Evolutionary conservation across 53 echinoderm and acorn worm genomes (phyloP), one percentile per base, ranked within the genome.

Genomic region (Stichopus horrens): DNA sequence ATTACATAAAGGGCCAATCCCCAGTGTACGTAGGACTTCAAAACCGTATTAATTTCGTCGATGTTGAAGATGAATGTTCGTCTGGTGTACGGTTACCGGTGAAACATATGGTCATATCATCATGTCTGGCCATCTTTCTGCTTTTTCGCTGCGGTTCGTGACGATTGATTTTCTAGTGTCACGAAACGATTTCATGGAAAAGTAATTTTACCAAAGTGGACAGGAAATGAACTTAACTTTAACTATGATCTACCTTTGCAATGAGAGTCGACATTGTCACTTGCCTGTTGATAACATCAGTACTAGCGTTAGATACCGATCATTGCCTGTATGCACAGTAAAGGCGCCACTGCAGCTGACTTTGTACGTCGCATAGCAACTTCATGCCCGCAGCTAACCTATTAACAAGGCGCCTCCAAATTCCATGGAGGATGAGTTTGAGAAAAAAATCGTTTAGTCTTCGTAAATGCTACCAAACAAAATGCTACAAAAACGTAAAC

Each of bases 21-120:
- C 96, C 96, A 5, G 73, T 94, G 18, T 91, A 93, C 13, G 85
- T 90, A 1, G 93, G 93, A 6, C 76, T 96, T 0, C 91, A 96
- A 66, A 89, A 92, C 7, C 88, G 96, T 10, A 90, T 96, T 11
- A 86, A 6, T 16, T 88, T 94, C 55, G 89, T 93, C 21, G 87
- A 90, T 6, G 63, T 76, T 13, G 73, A 78, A 58, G 76, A 76
- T 10, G 76, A 57, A n/a, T 85, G 85, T 65, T 85, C 85, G 18
- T 85, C 67, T 2, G n/a, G 85, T 85, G 21, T 21, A 11, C 85
- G 66, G 67, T 85, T 85, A 67, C 63, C 63, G 85, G 85, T 53
- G 8, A 37, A 65, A 16, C 14, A 60, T 63, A 52, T 65, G 52
- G 60, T 52, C 16, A 67, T 85, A 13, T 52, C 23, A 51, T 9